Conservation (phyloP, 2,797 vertebrate genomes). For the Philypnodon macrostomus region DNA sequence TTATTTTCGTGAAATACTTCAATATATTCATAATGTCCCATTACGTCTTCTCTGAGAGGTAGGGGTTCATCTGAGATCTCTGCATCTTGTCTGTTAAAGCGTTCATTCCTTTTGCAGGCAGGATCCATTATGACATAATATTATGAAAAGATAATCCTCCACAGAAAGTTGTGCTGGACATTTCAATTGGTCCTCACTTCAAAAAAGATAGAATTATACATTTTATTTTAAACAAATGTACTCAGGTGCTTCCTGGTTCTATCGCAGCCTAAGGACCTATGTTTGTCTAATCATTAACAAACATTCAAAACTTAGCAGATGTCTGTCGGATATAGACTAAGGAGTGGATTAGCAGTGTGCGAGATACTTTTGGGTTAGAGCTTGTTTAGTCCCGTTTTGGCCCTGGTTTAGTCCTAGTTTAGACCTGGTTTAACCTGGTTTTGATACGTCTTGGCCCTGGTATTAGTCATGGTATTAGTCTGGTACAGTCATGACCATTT, state of each 20-base stretch:
- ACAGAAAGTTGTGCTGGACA: constrained; percentile 1
- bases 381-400: too few relatives aligned
- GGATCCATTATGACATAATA: constrained; percentile 53
- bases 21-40: neutral
- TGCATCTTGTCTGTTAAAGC: constrained; percentile 11
- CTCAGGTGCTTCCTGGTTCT: constrained; percentile 19
- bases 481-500: too few relatives aligned
- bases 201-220: constrained; percentile 6
- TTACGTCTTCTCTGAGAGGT: constrained; percentile 18
- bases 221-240: neutral
- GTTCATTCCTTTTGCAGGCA: neutral
- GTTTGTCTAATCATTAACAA: constrained; percentile 67
- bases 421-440: too few relatives aligned
- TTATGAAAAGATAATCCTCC: neutral
- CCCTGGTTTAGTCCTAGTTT: too few relatives aligned
- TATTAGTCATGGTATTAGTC: too few relatives aligned
- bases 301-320: constrained; percentile 61
- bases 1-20: neutral
- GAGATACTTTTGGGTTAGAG: too few relatives aligned
- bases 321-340: too few relatives aligned
- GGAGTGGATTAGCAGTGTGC: constrained; percentile 19
- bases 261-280: constrained; percentile 15
- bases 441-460: too few relatives aligned
- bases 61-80: neutral
- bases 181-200: constrained; percentile 14